These are phyloP conservation scores for Scartelaos histophorus DNA, from an alignment of 2,113 vertebrate species.

Conservation along the genomic window DNA sequence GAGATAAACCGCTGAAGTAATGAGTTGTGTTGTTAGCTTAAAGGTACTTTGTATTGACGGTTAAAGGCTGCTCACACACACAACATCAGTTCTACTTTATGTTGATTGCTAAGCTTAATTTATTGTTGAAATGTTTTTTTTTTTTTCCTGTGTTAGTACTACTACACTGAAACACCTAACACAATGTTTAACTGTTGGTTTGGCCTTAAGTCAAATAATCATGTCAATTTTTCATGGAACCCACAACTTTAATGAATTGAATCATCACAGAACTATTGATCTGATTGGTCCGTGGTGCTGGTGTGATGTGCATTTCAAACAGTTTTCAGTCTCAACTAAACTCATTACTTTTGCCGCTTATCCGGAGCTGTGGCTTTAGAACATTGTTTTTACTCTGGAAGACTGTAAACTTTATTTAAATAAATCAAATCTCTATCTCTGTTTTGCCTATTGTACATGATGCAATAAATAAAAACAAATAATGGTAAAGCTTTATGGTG, in stretches of 20 bases:
- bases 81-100: background rate
- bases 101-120: background rate
- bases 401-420: constrained; percentile 63
- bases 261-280: background rate
- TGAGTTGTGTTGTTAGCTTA: constrained; percentile 33
- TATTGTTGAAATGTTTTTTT: background rate
- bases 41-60: constrained; percentile 4
- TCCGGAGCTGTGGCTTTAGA: constrained; percentile 33
- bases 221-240: background rate
- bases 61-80: background rate
- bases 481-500: constrained; percentile 20
- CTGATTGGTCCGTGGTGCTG: background rate
- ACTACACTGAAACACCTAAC: background rate
- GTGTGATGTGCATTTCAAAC: background rate
- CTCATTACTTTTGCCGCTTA: constrained; percentile 51
- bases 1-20: constrained; percentile 44
- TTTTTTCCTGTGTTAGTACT: background rate
- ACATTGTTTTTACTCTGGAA: constrained; percentile 46
- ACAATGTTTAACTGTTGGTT: background rate
- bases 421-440: constrained; percentile 51
- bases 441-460: constrained; percentile 46
- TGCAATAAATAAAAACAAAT: constrained; percentile 9
- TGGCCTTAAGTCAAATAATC: background rate
- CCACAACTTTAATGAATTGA: background rate
- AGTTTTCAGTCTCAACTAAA: background rate